phyloP scores from a whole-genome alignment of 2,113 vertebrate genomes.

The Procavia capensis region DNA sequence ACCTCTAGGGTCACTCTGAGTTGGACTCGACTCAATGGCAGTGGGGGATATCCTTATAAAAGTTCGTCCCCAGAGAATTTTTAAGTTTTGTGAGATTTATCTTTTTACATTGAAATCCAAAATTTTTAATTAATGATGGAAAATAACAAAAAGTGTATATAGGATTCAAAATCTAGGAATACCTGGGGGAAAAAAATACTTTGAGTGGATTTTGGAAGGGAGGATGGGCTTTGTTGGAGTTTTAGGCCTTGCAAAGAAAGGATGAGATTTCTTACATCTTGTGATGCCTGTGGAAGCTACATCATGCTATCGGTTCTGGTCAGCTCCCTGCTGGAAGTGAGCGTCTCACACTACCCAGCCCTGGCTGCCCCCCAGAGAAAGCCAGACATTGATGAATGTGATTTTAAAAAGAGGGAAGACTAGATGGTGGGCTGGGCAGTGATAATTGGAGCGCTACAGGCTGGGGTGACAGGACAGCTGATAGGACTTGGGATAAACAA shows the following conservation, averaged over 20 bases:
- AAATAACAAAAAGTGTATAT: neutral
- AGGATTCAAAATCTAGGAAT: neutral
- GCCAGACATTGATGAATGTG: slow-evolving; percentile 70
- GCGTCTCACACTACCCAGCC: no score
- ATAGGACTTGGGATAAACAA: neutral
- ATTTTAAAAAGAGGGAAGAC: slow-evolving; percentile 58
- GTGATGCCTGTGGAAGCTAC: neutral
- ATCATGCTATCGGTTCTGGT: neutral
- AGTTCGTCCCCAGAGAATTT: neutral
- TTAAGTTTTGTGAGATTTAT: neutral
- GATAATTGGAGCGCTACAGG: neutral
- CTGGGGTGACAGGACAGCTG: neutral
- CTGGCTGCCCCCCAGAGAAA: no score
- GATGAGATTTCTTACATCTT: neutral
- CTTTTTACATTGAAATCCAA: neutral
- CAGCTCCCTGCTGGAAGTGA: neutral
- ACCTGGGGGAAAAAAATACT: neutral
- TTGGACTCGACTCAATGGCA: no score
- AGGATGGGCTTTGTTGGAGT: neutral
- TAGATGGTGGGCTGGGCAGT: neutral
- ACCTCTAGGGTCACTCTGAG: no score
- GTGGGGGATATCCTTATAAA: neutral
- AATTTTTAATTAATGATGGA: neutral
- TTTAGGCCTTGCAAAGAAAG: neutral
- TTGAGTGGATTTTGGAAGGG: neutral